Percentiles rank a stretch among this genome's conserved stretches.
Conservation (phyloP, 2,797 vertebrate species). For the Platyrinchus mystaceus region DNA sequence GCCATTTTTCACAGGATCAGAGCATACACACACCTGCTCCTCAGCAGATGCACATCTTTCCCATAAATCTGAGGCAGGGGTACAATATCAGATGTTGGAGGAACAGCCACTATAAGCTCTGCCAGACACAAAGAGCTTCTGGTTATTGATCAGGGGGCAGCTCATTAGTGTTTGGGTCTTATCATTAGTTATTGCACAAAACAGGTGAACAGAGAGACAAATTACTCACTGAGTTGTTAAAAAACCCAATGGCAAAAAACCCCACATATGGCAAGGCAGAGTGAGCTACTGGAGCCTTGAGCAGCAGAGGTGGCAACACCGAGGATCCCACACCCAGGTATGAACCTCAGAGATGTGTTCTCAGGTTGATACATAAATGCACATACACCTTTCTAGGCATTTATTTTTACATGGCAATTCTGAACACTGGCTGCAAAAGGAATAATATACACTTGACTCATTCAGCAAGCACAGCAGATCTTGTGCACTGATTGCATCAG, state of each 20-base stretch:
- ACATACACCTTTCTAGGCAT: rapidly evolving
- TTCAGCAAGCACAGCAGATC: not conserved
- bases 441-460: not conserved
- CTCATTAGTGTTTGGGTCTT: not conserved
- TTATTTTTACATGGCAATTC: not conserved
- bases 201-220: not conserved
- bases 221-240: not conserved
- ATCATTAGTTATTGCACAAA: not conserved
- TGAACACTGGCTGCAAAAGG: not conserved
- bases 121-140: not conserved
- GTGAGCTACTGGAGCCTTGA: not conserved
- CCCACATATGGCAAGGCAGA: rapidly evolving
- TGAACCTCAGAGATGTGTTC: not conserved
- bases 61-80: not conserved
- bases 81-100: not conserved
- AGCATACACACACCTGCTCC: not conserved
- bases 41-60: not conserved
- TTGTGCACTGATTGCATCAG: not conserved
- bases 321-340: not conserved
- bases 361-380: not conserved
- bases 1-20: not conserved
- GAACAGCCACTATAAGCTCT: not conserved
- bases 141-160: not conserved
- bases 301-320: not conserved
- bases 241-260: not conserved